Conservation (phyloP, 2,113 vertebrate genomes). For the Carollia perspicillata region DNA sequence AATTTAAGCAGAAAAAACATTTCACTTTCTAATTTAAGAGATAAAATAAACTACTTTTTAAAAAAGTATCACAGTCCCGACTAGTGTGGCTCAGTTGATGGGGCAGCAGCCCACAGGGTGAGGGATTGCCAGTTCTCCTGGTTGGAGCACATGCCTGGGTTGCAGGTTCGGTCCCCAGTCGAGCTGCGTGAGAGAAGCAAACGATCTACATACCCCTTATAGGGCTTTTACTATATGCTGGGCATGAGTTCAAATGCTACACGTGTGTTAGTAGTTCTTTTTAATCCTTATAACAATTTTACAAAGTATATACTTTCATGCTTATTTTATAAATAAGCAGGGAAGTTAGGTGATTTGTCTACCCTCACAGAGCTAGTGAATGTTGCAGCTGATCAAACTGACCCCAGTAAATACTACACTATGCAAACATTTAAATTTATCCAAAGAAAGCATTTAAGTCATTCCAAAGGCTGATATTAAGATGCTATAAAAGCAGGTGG, state of each 20-base stretch:
- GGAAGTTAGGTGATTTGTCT: not conserved
- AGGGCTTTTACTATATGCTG: not conserved
- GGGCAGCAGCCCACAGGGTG: too few species aligned
- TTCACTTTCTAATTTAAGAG: conserved; percentile 18
- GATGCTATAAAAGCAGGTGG: not conserved
- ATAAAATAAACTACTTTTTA: not conserved
- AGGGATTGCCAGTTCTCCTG: too few species aligned
- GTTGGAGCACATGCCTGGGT: too few species aligned
- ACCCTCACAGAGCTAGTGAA: not conserved
- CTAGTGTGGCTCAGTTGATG: too few species aligned
- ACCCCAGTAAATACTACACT: not conserved
- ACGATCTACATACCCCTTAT: not conserved
- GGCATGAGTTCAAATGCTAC: conserved; percentile 32
- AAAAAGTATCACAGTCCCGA: not conserved
- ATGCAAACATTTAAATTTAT: not conserved
- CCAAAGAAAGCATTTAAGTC: not conserved
- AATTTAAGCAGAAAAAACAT: not conserved
- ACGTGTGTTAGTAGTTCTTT: not conserved
- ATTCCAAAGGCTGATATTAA: not conserved
- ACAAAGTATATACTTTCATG: not conserved
- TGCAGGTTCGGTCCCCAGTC: too few species aligned
- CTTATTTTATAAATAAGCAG: not conserved
- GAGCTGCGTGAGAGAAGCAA: too few species aligned
- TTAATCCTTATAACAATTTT: not conserved
- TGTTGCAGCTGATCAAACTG: not conserved